Percentiles rank a stretch among this genome's conserved stretches.
phyloP scores from a whole-genome alignment of 30 jellyfish, hydroid and myxozoan species.

The Hydractinia symbiolongicarpus region DNA sequence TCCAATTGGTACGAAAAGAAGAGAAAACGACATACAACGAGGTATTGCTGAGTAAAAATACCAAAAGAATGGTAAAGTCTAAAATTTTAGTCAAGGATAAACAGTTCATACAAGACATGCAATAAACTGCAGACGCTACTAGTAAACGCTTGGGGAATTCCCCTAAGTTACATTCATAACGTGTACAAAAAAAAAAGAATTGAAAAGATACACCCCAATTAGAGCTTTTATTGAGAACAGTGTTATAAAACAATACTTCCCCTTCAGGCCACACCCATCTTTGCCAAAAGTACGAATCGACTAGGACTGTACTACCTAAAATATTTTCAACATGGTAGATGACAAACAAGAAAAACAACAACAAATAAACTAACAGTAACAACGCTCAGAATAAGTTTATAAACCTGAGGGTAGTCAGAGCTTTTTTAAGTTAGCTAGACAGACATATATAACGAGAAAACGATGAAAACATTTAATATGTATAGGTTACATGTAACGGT shows the following conservation, averaged over 20 bases:
- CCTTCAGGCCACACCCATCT: conserved; percentile 90
- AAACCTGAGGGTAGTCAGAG: no score
- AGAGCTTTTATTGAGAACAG: conserved; percentile 74
- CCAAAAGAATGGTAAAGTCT: conserved; percentile 88
- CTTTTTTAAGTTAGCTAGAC: not conserved
- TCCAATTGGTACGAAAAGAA: conserved; percentile 55
- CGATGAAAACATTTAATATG: no score
- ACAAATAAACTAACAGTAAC: not conserved
- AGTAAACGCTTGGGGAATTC: no score
- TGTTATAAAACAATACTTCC: conserved; percentile 61
- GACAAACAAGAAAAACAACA: not conserved
- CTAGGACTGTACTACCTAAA: conserved; percentile 47
- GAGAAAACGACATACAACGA: conserved; percentile 43
- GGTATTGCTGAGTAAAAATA: conserved; percentile 87
- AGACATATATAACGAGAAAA: not conserved
- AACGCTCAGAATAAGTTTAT: no score
- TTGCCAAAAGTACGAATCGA: conserved; percentile 80
- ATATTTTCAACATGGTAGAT: not conserved
- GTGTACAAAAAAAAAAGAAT: no score
- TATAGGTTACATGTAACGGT: no score
- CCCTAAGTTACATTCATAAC: no score
- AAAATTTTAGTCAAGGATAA: conserved; percentile 5
- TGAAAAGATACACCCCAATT: conserved; percentile 96
- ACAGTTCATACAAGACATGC: not conserved
- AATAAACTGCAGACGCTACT: no score